A percentile compares a stretch with the other conserved stretches of the same genome.
Conservation (phyloP, 2,797 vertebrate genomes). For the Carduelis carduelis region DNA sequence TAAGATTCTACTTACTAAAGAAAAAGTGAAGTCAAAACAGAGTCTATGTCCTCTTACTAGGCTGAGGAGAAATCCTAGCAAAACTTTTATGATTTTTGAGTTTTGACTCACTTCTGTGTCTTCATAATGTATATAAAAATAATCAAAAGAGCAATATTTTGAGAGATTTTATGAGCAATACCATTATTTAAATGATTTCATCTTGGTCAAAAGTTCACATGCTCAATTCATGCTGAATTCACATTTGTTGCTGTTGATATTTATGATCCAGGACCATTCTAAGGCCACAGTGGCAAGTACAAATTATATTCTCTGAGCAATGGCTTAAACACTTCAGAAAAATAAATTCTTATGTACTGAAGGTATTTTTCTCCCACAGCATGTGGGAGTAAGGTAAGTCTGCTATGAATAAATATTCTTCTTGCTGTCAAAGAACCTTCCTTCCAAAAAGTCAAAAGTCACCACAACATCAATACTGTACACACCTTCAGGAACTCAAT, state of each 20-base stretch:
- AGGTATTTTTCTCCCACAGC: not conserved
- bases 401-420: not conserved
- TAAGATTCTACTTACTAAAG: not conserved
- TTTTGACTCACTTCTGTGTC: not conserved
- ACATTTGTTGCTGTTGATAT: not conserved
- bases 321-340: not conserved
- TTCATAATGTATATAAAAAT: not conserved
- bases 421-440: not conserved
- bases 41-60: not conserved
- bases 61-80: not conserved
- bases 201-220: not conserved
- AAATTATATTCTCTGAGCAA: not conserved
- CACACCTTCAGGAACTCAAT: not conserved
- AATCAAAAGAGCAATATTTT: not conserved
- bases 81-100: not conserved
- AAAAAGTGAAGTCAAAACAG: not conserved
- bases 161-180: not conserved
- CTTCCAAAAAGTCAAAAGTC: not conserved
- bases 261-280: not conserved
- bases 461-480: not conserved
- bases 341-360: not conserved
- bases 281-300: not conserved
- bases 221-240: not conserved
- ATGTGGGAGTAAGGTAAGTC: not conserved
- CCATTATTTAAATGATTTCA: not conserved